Evolutionary conservation across 1,140 invertebrate species (phyloP).

Genomic region (Aleiodes sp.): DNA sequence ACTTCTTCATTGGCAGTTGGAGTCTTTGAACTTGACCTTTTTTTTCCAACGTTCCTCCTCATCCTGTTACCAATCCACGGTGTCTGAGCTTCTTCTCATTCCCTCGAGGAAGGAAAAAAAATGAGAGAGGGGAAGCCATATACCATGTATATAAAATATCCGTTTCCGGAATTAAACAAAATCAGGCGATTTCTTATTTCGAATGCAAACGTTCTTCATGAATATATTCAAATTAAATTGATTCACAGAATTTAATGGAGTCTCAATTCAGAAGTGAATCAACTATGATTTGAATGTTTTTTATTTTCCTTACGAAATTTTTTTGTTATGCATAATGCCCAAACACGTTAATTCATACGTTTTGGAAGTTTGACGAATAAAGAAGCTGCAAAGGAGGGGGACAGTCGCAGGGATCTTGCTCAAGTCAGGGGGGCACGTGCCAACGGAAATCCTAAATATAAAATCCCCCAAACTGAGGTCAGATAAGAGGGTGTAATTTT

Average conservation of each 20-base stretch:
- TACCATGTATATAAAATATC: slow-evolving; percentile 32
- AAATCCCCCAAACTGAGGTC: not conserved
- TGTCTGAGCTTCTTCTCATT: too few relatives aligned
- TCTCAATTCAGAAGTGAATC: slow-evolving; percentile 7
- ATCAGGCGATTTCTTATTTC: not conserved
- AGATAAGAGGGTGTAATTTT: not conserved
- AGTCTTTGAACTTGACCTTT: not conserved
- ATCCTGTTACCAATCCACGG: slow-evolving; percentile 39
- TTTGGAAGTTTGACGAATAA: not conserved
- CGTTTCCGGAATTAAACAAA: slow-evolving; percentile 33
- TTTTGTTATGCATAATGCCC: not conserved
- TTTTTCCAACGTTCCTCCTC: slow-evolving; percentile 44
- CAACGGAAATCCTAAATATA: slow-evolving; percentile 30
- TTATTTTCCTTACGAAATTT: not conserved
- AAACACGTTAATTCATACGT: not conserved
- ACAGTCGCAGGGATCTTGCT: not conserved
- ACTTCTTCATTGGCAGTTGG: slow-evolving; percentile 36
- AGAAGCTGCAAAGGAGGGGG: not conserved
- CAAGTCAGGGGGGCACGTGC: slow-evolving; percentile 16
- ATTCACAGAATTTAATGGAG: not conserved
- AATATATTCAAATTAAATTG: not conserved
- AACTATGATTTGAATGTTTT: not conserved
- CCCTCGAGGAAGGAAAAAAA: too few relatives aligned
- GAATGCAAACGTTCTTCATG: not conserved
- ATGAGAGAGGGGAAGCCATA: slow-evolving; percentile 34